Base-by-base conservation (phyloP, 1,140 invertebrate species). In the Muscidifurax raptorellus region DNA sequence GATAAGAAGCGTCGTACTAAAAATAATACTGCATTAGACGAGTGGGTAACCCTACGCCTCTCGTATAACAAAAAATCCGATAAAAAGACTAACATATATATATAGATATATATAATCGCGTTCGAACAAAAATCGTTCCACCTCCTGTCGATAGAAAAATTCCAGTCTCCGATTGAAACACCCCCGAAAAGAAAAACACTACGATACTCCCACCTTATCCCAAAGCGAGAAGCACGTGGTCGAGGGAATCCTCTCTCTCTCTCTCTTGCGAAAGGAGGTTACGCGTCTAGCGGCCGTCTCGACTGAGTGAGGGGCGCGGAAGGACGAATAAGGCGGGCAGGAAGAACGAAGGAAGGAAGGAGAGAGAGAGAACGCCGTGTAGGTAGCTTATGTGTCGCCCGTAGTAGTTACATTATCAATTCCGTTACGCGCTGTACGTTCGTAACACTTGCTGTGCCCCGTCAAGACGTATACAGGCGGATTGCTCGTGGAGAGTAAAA, bases 241-340 rank as follows among this genome's bases (percentile, higher is more conserved):
- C 83, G 36, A 40, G 72, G 32, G 36, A 47, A 75, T 44, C 36
- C 36, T 75, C 36, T 40, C 40, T 12, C 2, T 10, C 36, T 75
- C 36, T 40, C 40, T 12, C 2, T 10, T 2, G 69, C 22, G 74
- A 77, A 77, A 77, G 75, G 47, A 77, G 75, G 75, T 77, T 77
- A 77, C 75, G 25, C 72, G 72, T 75, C 72, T 75, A 44, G 72
- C 77, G 28, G 44, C 47, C 75, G 71, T 88, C 71, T 72, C 79
- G 66, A 36, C 71, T 72, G 80, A 86, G 88, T 85, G 86, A 86
- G 32, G 71, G 71, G 40, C 18, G 28, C 64, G 28, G 84, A 74
- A 64, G 72, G 52, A 72, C 22, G 66, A 80, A 77, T 83, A 72
- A 75, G 59, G 15, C 13, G 28, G 28, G 9, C 28, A 32, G 25